A percentile compares a stretch with the other conserved stretches of the same genome.
Conservation (phyloP, 2,113 vertebrate genomes). For the Tetraodon nigroviridis region DNA sequence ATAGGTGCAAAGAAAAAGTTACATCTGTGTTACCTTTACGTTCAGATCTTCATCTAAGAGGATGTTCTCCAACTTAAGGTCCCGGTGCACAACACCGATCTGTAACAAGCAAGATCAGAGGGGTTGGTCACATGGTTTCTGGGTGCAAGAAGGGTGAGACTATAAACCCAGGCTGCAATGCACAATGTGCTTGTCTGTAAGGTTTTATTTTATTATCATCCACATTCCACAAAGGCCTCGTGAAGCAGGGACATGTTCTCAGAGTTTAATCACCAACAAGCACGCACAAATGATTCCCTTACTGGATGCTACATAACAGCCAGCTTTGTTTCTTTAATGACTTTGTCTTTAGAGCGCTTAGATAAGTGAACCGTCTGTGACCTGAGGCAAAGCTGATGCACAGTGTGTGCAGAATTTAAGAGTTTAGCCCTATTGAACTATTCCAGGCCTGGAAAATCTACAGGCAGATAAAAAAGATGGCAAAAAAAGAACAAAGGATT, state of each 20-base stretch:
- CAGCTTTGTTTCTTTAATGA: constrained; percentile 26
- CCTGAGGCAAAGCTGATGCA: constrained; percentile 13
- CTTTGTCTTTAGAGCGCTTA: constrained; percentile 21
- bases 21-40: constrained; percentile 73
- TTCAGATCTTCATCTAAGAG: constrained; percentile 76
- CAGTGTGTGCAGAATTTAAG: constrained; percentile 3
- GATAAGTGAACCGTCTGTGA: constrained; percentile 28
- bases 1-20: not conserved
- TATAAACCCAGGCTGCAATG: constrained; percentile 3
- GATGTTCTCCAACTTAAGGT: constrained; percentile 81
- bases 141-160: not conserved
- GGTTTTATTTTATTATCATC: constrained; percentile 9
- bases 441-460: not conserved
- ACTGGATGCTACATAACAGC: constrained; percentile 7
- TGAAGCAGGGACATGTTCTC: constrained; percentile 14
- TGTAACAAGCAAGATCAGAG: constrained; percentile 44
- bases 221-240: constrained; percentile 10
- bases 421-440: not conserved
- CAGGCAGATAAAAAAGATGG: not conserved
- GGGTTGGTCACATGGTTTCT: not conserved
- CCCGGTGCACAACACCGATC: constrained; percentile 78
- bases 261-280: constrained; percentile 10
- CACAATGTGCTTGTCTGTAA: not conserved
- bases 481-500: not conserved
- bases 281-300: constrained; percentile 28